These are phyloP conservation scores for Anguilla anguilla DNA, from an alignment of 2,797 vertebrate genomes.

Conservation along the genomic window DNA sequence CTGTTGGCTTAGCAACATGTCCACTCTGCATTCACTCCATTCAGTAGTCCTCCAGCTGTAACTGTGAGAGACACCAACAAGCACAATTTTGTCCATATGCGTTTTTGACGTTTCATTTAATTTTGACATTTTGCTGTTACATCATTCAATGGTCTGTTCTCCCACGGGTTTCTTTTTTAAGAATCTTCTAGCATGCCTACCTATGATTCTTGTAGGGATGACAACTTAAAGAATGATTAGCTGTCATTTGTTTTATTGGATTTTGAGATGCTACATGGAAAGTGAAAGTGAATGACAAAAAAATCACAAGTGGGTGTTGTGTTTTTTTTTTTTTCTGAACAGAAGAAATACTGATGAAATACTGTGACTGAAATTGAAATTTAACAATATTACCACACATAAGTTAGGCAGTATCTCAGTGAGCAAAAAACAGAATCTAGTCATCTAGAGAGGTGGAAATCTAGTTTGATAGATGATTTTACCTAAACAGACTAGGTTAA, in stretches of 20 bases:
- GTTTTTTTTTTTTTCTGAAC: background rate
- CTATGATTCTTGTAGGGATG: background rate
- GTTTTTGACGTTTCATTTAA: background rate
- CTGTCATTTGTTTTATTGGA: slow-evolving; percentile 5
- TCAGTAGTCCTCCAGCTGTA: slow-evolving; percentile 89
- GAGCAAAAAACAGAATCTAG: too few species aligned
- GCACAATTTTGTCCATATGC: background rate
- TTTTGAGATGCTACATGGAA: background rate
- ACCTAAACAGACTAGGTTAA: too few species aligned
- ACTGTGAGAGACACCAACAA: slow-evolving; percentile 60
- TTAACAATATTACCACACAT: too few species aligned
- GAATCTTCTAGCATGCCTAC: background rate
- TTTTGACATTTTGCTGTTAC: slow-evolving; percentile 10
- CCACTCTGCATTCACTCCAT: slow-evolving; percentile 91
- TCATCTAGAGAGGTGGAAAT: too few species aligned
- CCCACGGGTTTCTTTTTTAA: background rate
- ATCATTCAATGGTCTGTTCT: background rate
- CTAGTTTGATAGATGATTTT: too few species aligned
- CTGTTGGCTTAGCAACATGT: slow-evolving; percentile 89
- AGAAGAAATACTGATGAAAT: background rate
- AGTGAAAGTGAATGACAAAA: background rate
- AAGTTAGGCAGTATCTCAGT: too few species aligned
- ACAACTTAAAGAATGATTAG: background rate
- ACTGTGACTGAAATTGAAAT: background rate
- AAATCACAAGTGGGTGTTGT: background rate